phyloP scores from a whole-genome alignment of 2,113 vertebrate species.

The Laticauda laticaudata region DNA sequence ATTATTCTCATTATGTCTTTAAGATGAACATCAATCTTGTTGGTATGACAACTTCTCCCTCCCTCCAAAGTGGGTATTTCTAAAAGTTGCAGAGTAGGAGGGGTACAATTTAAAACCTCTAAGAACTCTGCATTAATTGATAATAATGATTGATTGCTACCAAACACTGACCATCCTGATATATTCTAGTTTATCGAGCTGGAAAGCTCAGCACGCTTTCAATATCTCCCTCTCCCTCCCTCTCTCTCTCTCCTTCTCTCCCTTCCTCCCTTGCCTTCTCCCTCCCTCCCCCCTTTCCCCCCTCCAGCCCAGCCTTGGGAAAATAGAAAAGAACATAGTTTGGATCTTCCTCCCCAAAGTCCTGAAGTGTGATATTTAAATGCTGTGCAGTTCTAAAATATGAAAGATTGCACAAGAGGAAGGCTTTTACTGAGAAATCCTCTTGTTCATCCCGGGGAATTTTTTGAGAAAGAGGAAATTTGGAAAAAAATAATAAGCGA shows the following conservation, averaged over 20 bases:
- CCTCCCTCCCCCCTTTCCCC: no score
- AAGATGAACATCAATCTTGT: no score
- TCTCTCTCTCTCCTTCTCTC: not conserved
- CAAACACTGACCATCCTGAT: not conserved
- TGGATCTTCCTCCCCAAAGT: not conserved
- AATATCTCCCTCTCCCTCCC: not conserved
- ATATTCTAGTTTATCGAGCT: not conserved
- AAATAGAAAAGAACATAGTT: not conserved
- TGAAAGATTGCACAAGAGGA: not conserved
- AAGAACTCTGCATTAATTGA: not conserved
- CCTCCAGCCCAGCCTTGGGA: not conserved
- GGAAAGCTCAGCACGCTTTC: not conserved
- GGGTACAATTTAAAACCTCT: not conserved
- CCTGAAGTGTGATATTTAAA: not conserved
- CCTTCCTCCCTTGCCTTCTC: rapidly evolving
- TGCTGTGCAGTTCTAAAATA: not conserved
- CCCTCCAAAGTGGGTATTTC: not conserved
- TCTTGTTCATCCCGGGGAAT: not conserved
- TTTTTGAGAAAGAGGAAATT: not conserved
- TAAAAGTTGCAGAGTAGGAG: not conserved
- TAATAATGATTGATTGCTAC: not conserved
- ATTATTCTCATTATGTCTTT: no score
- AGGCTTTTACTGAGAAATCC: not conserved
- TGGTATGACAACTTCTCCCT: no score
- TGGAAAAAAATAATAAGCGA: not conserved